Conservation (phyloP, 2,113 vertebrate genomes). For the Megaceryle maxima region DNA sequence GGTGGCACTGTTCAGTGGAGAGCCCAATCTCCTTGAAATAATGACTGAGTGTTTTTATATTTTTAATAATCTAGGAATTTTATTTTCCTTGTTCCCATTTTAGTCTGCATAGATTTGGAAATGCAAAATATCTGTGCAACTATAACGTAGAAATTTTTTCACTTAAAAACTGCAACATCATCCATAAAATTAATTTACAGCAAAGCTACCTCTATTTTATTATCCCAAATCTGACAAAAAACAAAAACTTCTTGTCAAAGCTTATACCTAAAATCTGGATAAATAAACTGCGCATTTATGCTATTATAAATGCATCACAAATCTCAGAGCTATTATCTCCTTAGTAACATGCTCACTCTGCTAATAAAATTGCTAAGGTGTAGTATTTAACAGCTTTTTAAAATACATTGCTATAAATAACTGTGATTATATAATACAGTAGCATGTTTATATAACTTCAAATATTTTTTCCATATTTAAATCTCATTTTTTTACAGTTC, state of each 20-base stretch:
- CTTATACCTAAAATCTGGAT: background rate
- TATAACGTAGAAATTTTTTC: background rate
- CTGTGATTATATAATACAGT: background rate
- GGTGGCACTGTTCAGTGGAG: background rate
- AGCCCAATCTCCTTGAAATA: background rate
- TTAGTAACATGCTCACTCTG: background rate
- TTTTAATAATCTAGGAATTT: background rate
- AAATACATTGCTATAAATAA: background rate
- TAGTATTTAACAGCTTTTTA: background rate
- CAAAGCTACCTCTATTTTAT: background rate
- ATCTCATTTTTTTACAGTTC: background rate
- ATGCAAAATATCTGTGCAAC: background rate
- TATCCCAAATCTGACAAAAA: background rate
- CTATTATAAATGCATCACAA: background rate
- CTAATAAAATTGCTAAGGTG: background rate
- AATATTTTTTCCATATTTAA: background rate
- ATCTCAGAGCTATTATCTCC: background rate
- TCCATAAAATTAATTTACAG: background rate
- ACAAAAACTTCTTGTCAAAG: background rate
- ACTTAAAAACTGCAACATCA: no score
- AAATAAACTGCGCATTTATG: background rate
- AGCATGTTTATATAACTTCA: conserved; percentile 10
- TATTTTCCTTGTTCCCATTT: background rate
- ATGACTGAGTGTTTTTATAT: background rate
- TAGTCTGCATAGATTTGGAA: background rate